phyloP scores from a whole-genome alignment of 2,797 vertebrate species.

The Margarornis squamiger region DNA sequence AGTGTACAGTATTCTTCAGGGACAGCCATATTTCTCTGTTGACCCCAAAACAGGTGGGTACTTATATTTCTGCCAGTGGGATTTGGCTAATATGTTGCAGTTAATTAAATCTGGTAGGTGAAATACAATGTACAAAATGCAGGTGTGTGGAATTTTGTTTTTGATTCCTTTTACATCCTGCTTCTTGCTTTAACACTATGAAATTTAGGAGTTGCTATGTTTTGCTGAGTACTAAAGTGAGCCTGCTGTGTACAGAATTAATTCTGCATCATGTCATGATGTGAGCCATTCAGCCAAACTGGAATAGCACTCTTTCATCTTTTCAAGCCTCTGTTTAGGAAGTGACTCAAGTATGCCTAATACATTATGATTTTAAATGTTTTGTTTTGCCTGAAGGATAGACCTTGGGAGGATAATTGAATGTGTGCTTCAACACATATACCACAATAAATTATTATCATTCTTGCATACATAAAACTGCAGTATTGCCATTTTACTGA shows the following conservation, averaged over 20 bases:
- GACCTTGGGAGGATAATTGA: not conserved
- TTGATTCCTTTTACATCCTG: not conserved
- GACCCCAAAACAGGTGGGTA: conserved; percentile 94
- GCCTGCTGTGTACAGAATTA: not conserved
- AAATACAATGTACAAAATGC: not conserved
- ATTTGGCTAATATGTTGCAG: not conserved
- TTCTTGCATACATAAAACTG: not conserved
- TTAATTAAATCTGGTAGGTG: not conserved
- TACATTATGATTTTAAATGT: not conserved
- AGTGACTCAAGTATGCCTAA: not conserved
- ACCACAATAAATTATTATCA: not conserved
- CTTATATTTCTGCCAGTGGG: not conserved
- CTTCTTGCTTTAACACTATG: not conserved
- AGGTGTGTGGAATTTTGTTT: not conserved
- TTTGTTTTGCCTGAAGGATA: not conserved
- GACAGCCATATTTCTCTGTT: conserved; percentile 98
- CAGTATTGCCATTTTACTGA: not conserved
- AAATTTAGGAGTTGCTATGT: not conserved
- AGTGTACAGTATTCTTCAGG: conserved; percentile 97
- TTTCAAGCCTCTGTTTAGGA: not conserved
- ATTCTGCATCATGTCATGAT: not conserved
- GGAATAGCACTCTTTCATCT: not conserved
- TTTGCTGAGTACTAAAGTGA: not conserved
- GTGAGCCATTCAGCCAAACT: not conserved
- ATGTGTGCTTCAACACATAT: not conserved